Conservation (phyloP, 2,113 vertebrate genomes). For the Tachuris rubrigastra region DNA sequence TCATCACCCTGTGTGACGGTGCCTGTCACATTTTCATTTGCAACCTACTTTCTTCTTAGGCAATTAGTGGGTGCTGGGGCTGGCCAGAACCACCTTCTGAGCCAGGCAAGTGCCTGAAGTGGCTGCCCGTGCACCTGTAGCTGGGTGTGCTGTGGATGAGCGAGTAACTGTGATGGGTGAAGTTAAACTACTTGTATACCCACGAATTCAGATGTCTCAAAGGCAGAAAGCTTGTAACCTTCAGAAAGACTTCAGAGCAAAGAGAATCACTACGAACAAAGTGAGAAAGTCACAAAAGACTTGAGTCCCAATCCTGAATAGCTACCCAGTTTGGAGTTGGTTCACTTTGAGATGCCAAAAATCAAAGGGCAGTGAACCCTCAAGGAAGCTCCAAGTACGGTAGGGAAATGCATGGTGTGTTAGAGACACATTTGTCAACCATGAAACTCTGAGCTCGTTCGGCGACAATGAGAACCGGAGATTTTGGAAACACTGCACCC, state of each 20-base stretch:
- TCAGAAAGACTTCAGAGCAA: background rate
- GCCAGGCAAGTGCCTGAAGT: rapidly evolving
- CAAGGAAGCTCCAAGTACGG: background rate
- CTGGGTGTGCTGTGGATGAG: rapidly evolving
- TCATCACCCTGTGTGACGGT: slow-evolving; percentile 1
- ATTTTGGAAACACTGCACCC: background rate
- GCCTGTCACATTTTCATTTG: slow-evolving; percentile 5
- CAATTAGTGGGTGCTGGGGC: background rate
- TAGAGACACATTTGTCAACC: background rate
- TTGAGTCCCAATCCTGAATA: background rate
- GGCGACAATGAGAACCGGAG: background rate
- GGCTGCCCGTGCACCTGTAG: background rate
- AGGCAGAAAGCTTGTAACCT: background rate
- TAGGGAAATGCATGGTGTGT: background rate
- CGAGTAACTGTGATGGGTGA: rapidly evolving
- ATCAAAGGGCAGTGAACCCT: background rate
- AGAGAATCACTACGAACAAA: background rate
- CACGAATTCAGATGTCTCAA: rapidly evolving
- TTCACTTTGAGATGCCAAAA: background rate
- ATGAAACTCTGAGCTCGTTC: background rate
- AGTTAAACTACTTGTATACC: rapidly evolving
- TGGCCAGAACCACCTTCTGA: background rate
- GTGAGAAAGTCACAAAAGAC: background rate
- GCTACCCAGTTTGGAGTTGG: background rate
- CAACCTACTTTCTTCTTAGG: slow-evolving; percentile 17